A percentile compares a stretch with the other conserved stretches of the same genome.
phyloP scores from a whole-genome alignment of 2,888 invertebrate genomes.

The Stenichneumon culpator region DNA sequence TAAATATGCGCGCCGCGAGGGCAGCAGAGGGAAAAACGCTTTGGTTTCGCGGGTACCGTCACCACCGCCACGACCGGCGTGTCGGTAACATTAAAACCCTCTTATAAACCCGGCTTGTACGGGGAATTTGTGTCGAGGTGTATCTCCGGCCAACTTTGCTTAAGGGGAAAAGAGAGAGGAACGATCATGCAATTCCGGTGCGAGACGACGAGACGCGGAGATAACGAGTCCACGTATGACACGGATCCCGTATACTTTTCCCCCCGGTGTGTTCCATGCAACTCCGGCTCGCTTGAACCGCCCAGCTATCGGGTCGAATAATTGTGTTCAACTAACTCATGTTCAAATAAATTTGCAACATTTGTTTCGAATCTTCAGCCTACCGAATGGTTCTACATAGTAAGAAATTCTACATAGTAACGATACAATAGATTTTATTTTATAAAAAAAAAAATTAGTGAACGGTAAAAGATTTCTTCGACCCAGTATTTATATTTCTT shows the following conservation, averaged over 20 bases:
- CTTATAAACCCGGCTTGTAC: slow-evolving; percentile 81
- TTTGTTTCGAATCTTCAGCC: neutral
- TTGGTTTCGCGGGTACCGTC: slow-evolving; percentile 57
- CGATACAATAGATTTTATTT: too few relatives aligned
- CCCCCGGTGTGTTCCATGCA: neutral
- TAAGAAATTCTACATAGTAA: too few relatives aligned
- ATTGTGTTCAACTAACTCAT: neutral
- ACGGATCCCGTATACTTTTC: slow-evolving; percentile 67
- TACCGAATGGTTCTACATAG: neutral
- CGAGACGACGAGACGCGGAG: slow-evolving; percentile 54
- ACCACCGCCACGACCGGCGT: slow-evolving; percentile 66
- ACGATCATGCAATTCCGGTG: slow-evolving; percentile 79
- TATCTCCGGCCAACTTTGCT: slow-evolving; percentile 71
- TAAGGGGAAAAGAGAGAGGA: slow-evolving; percentile 63
- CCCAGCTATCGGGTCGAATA: neutral
- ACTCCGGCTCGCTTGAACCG: neutral
- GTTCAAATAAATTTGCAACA: neutral
- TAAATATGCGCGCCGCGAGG: slow-evolving; percentile 75
- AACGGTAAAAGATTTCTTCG: too few relatives aligned
- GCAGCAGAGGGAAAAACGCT: slow-evolving; percentile 42
- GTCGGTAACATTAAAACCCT: slow-evolving; percentile 84
- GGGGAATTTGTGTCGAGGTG: slow-evolving; percentile 76
- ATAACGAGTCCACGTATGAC: slow-evolving; percentile 79
- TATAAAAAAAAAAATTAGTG: too few relatives aligned
- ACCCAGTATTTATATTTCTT: too few relatives aligned